Base-by-base conservation (phyloP, 2,888 invertebrate genomes). In the Tetanocera ferruginea region DNA sequence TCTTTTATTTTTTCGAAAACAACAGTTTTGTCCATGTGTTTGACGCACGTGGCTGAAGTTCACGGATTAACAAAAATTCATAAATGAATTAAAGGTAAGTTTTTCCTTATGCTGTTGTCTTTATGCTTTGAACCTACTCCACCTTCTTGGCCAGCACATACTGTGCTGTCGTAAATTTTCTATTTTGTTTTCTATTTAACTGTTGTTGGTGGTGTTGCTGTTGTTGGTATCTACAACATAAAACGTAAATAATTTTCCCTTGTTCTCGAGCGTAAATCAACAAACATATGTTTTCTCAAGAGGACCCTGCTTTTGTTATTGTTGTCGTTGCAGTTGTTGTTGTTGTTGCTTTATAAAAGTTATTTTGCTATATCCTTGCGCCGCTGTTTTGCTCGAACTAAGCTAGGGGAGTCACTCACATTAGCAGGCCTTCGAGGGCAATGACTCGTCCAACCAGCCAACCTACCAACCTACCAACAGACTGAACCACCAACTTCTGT, bases 211-310 rank as follows among this genome's bases (percentile, higher is more conserved):
- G 28, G 31, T n/a, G 3, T 31, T 31, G 31, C 19, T 23, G 8
- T 60, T n/a, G 25, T 28, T 25, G 9, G 51, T 49, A 14, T 49
- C 25, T 51, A 51, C 17, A 49, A 34, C 8, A 23, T 67, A 37
- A 69, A 69, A 69, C 62, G 60, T 73, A 60, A 62, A 60, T 73
- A 73, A 62, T 34, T 69, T 43, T 73, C 73, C 73, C 73, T 73
- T 73, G 25, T 73, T 73, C 25, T 49, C 60, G 11, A 49, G 73
- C 73, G 73, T 73, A 73, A 73, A 73, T 73, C 62, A 52, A 69
- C 76, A 69, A 73, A 73, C 76, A 76, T 76, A 73, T 73, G 78
- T 79, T 76, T 73, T 76, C 78, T 79, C 76, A 52, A 79, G 78
- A 79, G 76, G 66, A 69, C 78, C 60, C 43, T 52, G 8, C 19